Base-by-base conservation (phyloP, 2,888 invertebrate genomes). In the Sphinx pinastri region DNA sequence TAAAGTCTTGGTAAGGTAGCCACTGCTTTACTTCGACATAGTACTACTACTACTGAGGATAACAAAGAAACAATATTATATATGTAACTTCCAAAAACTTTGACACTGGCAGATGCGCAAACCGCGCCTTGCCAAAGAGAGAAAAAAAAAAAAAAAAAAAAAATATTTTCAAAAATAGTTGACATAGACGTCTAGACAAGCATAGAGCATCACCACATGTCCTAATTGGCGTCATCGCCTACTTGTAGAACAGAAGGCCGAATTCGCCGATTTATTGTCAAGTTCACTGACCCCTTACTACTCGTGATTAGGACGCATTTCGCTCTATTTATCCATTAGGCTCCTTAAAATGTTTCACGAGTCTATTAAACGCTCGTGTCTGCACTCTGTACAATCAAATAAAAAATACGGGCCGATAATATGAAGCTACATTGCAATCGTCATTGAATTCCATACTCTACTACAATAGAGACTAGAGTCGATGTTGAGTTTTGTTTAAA, bases 281-380 rank as follows among this genome's bases (percentile, higher is more conserved):
- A 83, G 88, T 85, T 86, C 87, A 85, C 80, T 80, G 82, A 84
- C 82, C 85, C 8, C 77, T 72, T 71, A 73, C 75, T 72, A 75
- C 78, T 77, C 78, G 78, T 80, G 75, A 81, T 79, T 78, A 81
- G 81, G 80, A 80, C 82, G 74, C 75, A 74, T 77, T 76, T 77
- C 72, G 73, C 71, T 78, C 77, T 76, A 81, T 79, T 77, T 79
- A 78, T 74, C 71, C 73, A 63, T 49, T 63, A 76, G 68, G 49
- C 55, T 54, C 45, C 63, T 63, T 25, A 70, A 67, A 58, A 45
- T 58, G 63, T 69, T 68, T 59, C 59, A 38, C 52, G 16, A 38
- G 38, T 52, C 60, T 52, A 54, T 63, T 69, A 54, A 69, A 54
- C 45, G 54, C 5, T 38, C 38, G 8, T 38, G 38, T 63, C 25